Evolutionary conservation across 1,140 invertebrate species (phyloP), one percentile per base, ranked within the genome.

Genomic region (Drosophila biarmipes): DNA sequence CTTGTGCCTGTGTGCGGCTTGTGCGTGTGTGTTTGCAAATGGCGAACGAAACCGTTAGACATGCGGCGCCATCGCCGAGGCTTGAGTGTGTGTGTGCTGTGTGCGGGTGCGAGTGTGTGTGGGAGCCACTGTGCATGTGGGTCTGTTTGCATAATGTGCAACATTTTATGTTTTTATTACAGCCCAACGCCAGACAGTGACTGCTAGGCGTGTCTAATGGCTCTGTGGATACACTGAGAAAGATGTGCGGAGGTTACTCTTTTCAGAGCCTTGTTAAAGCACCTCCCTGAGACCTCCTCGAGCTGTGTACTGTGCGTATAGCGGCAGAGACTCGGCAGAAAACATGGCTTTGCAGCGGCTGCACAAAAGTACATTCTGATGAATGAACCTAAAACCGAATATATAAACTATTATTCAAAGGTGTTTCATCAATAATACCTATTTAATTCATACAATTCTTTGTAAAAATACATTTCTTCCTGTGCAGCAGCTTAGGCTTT

Each of bases 101-200:
- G 54, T 45, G 14, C 37, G 48, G 0, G 24, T 64, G 54, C 42
- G 14, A 27, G 48, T 54, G 67, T 52, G 55, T 8, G 24, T 42
- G 55, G 35, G 27, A 46, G 19, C n/a, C 5, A 37, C n/a, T 40
- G 42, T 45, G 29, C 37, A 42, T 43, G 17, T 55, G 15, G 54
- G 54, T 69, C 35, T 84, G 71, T 74, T 75, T 78, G 64, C 73
- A 75, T 75, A 75, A 75, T 75, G 71, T 66, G 59, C 63, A 80
- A 76, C 76, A 76, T 73, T 73, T 73, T 73, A 73, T 73, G 71
- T 73, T 73, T 73, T 73, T 73, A 73, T 73, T 73, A 73, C 71
- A 73, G 58, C 57, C 71, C 55, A 73, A 73, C 56, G 69, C 56
- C 68, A 73, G 68, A 73, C 68, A 69, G 59, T 42, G 61, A 38